Base-by-base conservation (phyloP, 2,888 invertebrate genomes). In the Epistrophe eligans region DNA sequence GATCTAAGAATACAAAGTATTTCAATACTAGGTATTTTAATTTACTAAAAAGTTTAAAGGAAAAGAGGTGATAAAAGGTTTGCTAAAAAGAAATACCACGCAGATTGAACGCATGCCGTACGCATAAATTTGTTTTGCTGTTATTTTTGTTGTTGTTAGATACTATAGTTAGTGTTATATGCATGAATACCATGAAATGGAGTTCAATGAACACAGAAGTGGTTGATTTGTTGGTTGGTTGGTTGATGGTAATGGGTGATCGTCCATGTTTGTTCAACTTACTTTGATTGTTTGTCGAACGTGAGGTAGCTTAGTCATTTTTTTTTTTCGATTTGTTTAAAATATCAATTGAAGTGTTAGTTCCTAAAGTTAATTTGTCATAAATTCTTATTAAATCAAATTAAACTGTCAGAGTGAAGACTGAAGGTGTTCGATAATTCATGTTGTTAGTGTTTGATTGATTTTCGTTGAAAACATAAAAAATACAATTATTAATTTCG, bases 201-300 rank as follows among this genome's bases (percentile, higher is more conserved):
- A 58, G 85, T 87, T 87, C 85, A 87, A 79, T 87, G 85, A 87
- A 85, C 85, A 85, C 24, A 43, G 15, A 43, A 62, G 62, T 43
- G 9, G 24, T 62, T 62, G 40, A 40, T 40, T 62, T 35, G 60
- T 38, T 60, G 32, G 40, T 45, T 60, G 32, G 40, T 45, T 35
- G 48, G 19, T 67, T 35, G n/a, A 24, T 24, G 24, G 24, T 24
- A 11, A 48, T 38, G 55, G 55, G 71, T 71, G 57, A 48, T 64
- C 58, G 76, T 40, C 50, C 58, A 48, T 40, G 32, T 80, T 64
- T 81, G 72, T 32, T 79, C 73, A 85, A 73, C 81, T 81, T 45
- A 55, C 17, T 67, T 50, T 19, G 11, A 24, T 72, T 45, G 32
- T 67, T 71, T 70, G 45, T 35, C 43, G 62, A 73, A 73, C 79